A percentile compares a stretch with the other conserved stretches of the same genome.
These are phyloP conservation scores for Clarias macrocephalus DNA, from an alignment of 2,113 vertebrate genomes.

Conservation along the genomic window DNA sequence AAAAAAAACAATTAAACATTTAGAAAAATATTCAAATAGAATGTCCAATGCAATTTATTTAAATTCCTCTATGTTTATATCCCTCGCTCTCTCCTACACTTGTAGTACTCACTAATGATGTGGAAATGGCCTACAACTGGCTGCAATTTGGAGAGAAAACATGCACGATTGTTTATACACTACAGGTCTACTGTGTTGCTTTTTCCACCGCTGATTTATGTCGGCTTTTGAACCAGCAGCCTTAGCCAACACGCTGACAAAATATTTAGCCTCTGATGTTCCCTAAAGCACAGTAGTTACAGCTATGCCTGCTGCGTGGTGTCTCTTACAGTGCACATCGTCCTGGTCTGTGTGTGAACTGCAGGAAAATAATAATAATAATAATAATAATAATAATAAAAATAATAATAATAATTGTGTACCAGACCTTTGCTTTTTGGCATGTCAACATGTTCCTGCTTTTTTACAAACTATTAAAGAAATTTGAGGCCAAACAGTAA, in stretches of 20 bases:
- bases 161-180: not conserved
- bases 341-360: not conserved
- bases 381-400: too few species aligned
- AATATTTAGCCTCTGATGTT: not conserved
- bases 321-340: not conserved
- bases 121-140: slow-evolving; percentile 1
- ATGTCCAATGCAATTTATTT: not conserved
- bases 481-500: not conserved
- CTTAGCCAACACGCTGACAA: not conserved
- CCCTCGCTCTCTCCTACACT: not conserved
- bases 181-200: not conserved
- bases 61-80: not conserved
- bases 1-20: not conserved
- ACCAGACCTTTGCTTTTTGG: too few species aligned
- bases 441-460: not conserved
- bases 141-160: not conserved
- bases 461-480: not conserved
- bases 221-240: not conserved
- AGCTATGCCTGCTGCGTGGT: not conserved
- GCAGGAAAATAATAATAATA: not conserved
- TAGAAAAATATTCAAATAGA: not conserved
- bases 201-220: not conserved
- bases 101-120: not conserved
- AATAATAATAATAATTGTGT: too few species aligned
- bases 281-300: not conserved